Conservation (phyloP, 2,888 invertebrate genomes). For the Drosophila leonis region DNA sequence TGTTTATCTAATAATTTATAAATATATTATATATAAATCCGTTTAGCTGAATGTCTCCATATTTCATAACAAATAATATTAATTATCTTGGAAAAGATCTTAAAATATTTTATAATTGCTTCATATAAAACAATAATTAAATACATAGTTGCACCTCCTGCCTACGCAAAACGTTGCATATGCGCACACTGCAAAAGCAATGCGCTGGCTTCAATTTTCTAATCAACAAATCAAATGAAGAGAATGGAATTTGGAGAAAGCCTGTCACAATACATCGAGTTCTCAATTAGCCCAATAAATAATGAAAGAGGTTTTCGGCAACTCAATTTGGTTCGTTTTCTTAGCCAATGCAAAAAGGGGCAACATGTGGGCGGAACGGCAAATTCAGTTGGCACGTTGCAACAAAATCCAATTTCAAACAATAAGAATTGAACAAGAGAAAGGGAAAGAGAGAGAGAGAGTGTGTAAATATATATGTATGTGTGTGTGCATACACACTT, state of each 20-base stretch:
- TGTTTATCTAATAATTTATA: no score
- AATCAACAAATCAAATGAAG: conserved; percentile 17
- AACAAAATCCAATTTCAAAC: conserved; percentile 68
- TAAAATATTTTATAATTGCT: no score
- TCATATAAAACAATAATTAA: neutral
- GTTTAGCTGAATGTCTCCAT: no score
- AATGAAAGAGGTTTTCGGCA: conserved; percentile 43
- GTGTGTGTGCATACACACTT: conserved; percentile 44
- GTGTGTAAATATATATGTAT: conserved; percentile 8
- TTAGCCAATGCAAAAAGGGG: conserved; percentile 50
- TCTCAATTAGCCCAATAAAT: conserved; percentile 70
- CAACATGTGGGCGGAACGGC: conserved; percentile 61
- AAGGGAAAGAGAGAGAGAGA: conserved; percentile 5
- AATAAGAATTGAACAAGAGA: conserved; percentile 53
- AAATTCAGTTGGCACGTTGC: conserved; percentile 26
- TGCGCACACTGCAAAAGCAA: neutral
- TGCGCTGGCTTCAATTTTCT: neutral
- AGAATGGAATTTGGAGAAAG: conserved; percentile 9
- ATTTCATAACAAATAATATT: no score
- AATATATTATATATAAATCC: no score
- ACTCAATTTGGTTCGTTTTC: conserved; percentile 41
- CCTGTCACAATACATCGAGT: conserved; percentile 12
- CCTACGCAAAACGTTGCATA: neutral
- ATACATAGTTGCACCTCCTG: neutral
- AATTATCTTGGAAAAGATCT: no score